A percentile compares a stretch with the other conserved stretches of the same genome.
phyloP scores from a whole-genome alignment of 2,797 vertebrate genomes.

The Micrastur ruficollis region DNA sequence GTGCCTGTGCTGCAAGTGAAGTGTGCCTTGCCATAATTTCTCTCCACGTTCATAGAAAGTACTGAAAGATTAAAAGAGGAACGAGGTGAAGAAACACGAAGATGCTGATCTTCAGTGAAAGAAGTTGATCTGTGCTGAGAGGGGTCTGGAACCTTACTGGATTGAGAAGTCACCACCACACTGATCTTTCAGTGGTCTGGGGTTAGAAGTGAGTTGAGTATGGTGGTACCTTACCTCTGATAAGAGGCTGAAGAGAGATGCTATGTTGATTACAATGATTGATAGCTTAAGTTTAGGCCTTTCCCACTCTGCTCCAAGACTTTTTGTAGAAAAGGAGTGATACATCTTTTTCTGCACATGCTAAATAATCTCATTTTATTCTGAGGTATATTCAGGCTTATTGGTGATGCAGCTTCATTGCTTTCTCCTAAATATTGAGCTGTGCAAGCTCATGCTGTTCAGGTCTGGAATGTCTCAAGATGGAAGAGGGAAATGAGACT shows the following conservation, averaged over 20 bases:
- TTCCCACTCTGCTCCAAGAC: not conserved
- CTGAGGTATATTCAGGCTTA: not conserved
- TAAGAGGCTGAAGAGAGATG: not conserved
- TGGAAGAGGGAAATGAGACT: conserved; percentile 40
- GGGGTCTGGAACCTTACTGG: not conserved
- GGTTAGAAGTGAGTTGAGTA: not conserved
- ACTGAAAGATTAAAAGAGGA: not conserved
- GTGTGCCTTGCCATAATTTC: not conserved
- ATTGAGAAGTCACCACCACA: not conserved
- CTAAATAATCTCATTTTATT: not conserved
- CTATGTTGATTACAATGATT: not conserved
- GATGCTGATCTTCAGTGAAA: not conserved
- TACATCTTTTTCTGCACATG: not conserved
- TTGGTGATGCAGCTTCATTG: not conserved
- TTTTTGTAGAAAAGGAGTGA: not conserved
- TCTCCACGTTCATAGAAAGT: not conserved
- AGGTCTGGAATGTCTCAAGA: conserved; percentile 31
- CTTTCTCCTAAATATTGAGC: conserved; percentile 52
- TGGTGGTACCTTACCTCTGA: not conserved
- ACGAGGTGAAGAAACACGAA: not conserved
- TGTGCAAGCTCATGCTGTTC: not conserved
- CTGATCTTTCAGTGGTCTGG: not conserved
- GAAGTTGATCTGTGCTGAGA: not conserved
- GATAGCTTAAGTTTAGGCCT: not conserved
- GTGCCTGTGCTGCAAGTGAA: not conserved